phyloP scores from a whole-genome alignment of 2,797 vertebrate species.

The Okamejei kenojei region DNA sequence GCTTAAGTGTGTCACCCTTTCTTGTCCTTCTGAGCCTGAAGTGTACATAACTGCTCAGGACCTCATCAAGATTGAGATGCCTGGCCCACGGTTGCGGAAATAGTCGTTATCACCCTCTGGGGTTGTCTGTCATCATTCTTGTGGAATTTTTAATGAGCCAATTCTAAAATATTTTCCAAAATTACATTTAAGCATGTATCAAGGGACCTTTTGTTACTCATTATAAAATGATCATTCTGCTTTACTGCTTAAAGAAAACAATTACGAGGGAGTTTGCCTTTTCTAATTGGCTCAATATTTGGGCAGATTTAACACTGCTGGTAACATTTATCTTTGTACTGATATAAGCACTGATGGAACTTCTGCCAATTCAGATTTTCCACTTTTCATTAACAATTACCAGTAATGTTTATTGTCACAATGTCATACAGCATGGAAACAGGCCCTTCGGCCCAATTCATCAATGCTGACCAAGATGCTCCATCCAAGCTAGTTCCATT shows the following conservation, averaged over 20 bases:
- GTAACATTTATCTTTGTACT: neutral
- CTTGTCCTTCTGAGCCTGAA: neutral
- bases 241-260: neutral
- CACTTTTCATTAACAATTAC: slow-evolving; percentile 7
- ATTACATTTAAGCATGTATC: slow-evolving; percentile 11
- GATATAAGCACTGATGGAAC: neutral
- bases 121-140: neutral
- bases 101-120: neutral
- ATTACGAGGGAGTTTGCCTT: neutral
- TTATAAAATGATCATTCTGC: slow-evolving; percentile 15
- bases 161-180: slow-evolving; percentile 11
- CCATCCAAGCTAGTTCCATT: too few relatives aligned
- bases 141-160: neutral
- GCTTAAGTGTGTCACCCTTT: neutral
- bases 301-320: slow-evolving; percentile 5
- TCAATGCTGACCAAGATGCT: too few relatives aligned
- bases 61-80: neutral
- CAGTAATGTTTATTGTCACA: slow-evolving; percentile 27
- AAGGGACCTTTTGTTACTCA: neutral
- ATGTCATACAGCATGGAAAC: too few relatives aligned
- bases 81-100: neutral
- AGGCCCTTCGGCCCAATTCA: too few relatives aligned
- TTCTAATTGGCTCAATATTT: neutral
- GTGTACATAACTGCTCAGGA: neutral
- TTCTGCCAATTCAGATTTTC: neutral